Conservation (phyloP, 2,797 vertebrate species). For the Lepus townsendii region DNA sequence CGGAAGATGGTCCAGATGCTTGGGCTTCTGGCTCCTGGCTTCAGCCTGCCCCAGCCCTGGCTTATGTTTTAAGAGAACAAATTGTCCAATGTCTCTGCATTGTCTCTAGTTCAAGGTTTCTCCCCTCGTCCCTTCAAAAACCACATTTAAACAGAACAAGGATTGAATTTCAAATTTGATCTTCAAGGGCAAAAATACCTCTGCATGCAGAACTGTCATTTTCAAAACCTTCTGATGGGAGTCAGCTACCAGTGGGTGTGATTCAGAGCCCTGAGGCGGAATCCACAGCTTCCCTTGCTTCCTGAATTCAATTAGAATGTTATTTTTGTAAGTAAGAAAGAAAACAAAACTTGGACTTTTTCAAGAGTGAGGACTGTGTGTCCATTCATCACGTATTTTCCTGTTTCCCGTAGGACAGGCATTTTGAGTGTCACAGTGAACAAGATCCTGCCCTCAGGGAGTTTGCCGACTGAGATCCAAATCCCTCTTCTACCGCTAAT, state of each 20-base stretch:
- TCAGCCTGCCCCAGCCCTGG: too few relatives aligned
- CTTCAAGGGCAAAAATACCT: constrained; percentile 70
- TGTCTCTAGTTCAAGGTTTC: constrained; percentile 13
- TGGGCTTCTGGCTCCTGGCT: too few relatives aligned
- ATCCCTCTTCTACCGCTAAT: not conserved
- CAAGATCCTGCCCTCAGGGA: not conserved
- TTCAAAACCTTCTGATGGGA: constrained; percentile 76
- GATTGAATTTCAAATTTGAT: constrained; percentile 80
- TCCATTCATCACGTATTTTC: not conserved
- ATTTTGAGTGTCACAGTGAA: not conserved
- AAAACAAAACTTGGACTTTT: not conserved
- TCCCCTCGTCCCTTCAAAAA: not conserved
- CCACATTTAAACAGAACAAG: constrained; percentile 77
- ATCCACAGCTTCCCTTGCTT: not conserved
- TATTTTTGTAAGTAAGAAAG: not conserved
- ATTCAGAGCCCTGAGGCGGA: not conserved
- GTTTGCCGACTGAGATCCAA: not conserved
- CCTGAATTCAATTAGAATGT: not conserved
- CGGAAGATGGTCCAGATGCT: too few relatives aligned
- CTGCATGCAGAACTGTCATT: constrained; percentile 68
- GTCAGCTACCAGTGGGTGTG: constrained; percentile 64
- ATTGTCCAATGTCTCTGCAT: not conserved
- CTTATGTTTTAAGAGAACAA: not conserved
- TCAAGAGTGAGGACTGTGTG: not conserved
- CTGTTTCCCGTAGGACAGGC: not conserved